phyloP scores from a whole-genome alignment of 2,113 vertebrate species.

The Gopherus evgoodei region DNA sequence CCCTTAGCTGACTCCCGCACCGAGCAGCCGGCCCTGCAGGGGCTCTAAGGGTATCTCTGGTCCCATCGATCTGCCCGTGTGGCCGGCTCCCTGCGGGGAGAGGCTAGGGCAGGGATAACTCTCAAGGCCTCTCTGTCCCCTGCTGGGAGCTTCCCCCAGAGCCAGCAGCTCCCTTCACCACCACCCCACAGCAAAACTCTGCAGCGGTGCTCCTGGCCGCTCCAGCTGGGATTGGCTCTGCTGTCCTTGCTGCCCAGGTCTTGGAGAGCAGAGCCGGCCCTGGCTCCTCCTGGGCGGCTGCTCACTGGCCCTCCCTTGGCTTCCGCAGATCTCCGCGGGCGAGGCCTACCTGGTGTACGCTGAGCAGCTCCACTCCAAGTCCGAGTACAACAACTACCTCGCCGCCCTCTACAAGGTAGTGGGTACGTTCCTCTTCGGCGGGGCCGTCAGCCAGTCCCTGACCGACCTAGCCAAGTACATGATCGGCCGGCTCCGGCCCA shows the following conservation, averaged over 20 bases:
- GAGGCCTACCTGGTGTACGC: conserved; percentile 94
- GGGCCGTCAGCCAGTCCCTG: conserved; percentile 85
- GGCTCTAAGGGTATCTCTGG: not conserved
- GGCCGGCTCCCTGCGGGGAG: not conserved
- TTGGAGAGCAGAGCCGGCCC: not conserved
- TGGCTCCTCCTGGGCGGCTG: not conserved
- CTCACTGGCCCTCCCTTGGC: not conserved
- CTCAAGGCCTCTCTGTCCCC: accelerated
- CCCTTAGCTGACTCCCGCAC: not conserved
- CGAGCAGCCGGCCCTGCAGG: not conserved
- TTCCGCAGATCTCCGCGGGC: conserved; percentile 84
- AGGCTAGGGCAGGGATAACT: not conserved
- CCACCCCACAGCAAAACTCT: too few species aligned
- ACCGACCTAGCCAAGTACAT: conserved; percentile 96
- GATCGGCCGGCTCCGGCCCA: conserved; percentile 91
- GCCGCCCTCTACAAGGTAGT: conserved; percentile 90
- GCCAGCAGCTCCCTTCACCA: not conserved
- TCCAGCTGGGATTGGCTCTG: not conserved
- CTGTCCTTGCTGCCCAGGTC: not conserved
- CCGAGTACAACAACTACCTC: conserved; percentile 91
- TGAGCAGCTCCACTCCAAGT: conserved; percentile 89
- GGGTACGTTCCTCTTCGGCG: conserved; percentile 86
- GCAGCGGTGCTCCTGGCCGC: not conserved
- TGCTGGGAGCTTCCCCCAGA: not conserved
- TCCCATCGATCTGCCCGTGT: accelerated